Evolutionary conservation across 2,888 invertebrate species (phyloP).

Genomic region (Leptinotarsa juncta): DNA sequence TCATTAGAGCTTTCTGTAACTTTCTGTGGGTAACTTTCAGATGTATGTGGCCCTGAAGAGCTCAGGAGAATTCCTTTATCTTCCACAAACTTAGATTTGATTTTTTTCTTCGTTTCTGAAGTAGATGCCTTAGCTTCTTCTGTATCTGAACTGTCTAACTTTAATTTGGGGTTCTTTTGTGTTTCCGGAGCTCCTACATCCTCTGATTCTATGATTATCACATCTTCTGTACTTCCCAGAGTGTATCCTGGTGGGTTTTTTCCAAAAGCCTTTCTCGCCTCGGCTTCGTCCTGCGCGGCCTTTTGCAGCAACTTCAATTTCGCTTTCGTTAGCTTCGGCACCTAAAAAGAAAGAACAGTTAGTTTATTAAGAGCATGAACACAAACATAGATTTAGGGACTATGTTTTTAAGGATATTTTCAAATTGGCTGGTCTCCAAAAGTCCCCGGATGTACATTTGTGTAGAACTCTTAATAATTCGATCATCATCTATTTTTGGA

Average conservation of each 20-base stretch:
- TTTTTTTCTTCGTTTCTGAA: conserved; percentile 3
- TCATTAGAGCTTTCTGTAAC: not conserved
- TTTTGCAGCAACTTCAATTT: conserved; percentile 53
- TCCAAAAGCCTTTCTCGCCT: conserved; percentile 4
- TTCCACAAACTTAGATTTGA: not conserved
- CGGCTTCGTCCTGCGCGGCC: conserved; percentile 28
- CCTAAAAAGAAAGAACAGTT: conserved; percentile 51
- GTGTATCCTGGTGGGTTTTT: not conserved
- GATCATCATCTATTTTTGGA: conserved; percentile 24
- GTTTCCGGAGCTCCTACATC: conserved; percentile 26
- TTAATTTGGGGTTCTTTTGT: conserved; percentile 31
- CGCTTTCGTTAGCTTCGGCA: conserved; percentile 52
- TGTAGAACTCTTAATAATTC: conserved; percentile 54
- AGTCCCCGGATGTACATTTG: conserved; percentile 51
- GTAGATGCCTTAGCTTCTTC: conserved; percentile 9
- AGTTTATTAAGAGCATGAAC: conserved; percentile 56
- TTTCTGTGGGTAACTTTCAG: not conserved
- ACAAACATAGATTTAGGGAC: conserved; percentile 53
- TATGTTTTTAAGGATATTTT: conserved; percentile 26
- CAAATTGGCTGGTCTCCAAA: conserved; percentile 22
- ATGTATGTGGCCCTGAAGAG: not conserved
- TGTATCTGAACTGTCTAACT: not conserved
- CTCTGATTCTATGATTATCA: conserved; percentile 22
- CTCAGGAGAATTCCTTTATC: not conserved
- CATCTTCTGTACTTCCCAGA: not conserved